These are phyloP conservation scores for Proteles cristata DNA, from an alignment of 2,113 vertebrate genomes.

Conservation along the genomic window DNA sequence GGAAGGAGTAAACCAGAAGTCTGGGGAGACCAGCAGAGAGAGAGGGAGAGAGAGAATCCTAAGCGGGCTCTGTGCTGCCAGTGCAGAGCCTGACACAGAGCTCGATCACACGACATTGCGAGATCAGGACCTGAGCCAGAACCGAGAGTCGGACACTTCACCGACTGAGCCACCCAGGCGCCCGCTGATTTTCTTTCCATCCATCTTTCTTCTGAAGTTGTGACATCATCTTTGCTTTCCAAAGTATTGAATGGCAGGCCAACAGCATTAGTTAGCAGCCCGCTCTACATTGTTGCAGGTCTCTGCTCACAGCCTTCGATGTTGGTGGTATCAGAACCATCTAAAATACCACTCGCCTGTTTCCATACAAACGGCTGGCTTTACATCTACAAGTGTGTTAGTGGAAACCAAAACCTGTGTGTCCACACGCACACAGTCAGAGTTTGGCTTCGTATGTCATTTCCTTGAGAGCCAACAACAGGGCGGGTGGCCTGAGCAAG, in stretches of 20 bases:
- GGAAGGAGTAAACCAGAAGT: background rate
- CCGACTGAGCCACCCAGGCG: background rate
- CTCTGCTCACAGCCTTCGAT: background rate
- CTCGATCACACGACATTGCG: no score
- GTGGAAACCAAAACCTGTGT: background rate
- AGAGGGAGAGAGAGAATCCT: no score
- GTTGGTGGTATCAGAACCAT: background rate
- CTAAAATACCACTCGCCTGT: background rate
- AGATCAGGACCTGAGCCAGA: background rate
- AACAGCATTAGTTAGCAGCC: background rate
- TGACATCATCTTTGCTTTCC: background rate
- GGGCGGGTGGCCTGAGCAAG: no score
- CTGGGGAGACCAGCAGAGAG: no score
- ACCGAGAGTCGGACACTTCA: background rate
- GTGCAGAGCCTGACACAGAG: no score
- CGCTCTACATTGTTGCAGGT: no score
- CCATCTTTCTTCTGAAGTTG: no score
- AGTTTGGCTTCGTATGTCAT: fast-evolving
- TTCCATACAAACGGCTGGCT: background rate
- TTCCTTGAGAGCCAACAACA: background rate
- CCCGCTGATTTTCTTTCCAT: background rate
- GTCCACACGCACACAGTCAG: background rate
- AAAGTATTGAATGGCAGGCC: background rate
- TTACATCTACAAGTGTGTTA: background rate
- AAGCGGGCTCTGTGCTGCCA: no score